Evolutionary conservation across 2,113 vertebrate species (phyloP).

Genomic region (Saccopteryx bilineata): DNA sequence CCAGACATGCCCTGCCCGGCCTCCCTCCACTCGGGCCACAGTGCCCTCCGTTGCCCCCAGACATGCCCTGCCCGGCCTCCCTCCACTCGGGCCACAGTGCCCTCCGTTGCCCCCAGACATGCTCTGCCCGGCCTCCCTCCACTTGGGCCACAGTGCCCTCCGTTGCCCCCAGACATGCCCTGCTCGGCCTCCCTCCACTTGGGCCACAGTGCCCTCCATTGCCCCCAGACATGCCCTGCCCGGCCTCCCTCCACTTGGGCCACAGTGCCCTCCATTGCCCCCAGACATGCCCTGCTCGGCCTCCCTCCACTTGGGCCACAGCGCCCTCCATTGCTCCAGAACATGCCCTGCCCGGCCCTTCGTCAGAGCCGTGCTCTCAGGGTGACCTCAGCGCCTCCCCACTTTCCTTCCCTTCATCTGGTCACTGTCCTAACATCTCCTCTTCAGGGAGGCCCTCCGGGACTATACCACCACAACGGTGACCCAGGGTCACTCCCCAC

Average conservation of each 20-base stretch:
- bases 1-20: neutral
- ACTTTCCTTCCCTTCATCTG: neutral
- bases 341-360: no score
- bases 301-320: neutral
- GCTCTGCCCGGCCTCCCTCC: no score
- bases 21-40: neutral
- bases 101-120: neutral
- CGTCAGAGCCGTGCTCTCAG: no score
- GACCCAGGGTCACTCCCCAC: no score
- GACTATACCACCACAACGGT: accelerated
- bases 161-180: neutral
- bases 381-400: neutral
- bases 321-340: neutral
- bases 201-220: neutral
- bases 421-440: neutral
- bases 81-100: neutral
- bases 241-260: neutral
- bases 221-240: neutral
- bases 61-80: no score
- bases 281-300: neutral
- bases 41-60: neutral
- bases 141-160: neutral
- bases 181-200: no score
- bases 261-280: no score
- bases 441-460: neutral